Conservation (phyloP, 2,113 vertebrate genomes). For the Hippolais icterina region DNA sequence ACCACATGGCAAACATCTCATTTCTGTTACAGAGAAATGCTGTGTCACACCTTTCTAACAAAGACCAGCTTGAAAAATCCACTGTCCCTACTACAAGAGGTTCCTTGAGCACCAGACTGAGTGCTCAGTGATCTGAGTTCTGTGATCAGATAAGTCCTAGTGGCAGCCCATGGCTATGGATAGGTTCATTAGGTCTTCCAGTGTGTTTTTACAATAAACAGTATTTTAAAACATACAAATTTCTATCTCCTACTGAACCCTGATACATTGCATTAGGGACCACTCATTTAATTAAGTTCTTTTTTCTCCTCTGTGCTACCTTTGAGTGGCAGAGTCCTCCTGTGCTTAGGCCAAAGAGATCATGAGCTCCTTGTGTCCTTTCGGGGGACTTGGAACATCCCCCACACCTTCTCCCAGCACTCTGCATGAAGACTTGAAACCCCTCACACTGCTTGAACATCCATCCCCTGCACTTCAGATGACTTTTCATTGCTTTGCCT, state of each 20-base stretch:
- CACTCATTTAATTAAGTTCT: neutral
- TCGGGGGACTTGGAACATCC: neutral
- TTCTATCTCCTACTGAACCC: neutral
- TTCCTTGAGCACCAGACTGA: neutral
- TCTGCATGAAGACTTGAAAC: neutral
- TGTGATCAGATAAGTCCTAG: neutral
- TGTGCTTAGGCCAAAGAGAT: neutral
- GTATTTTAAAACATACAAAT: neutral
- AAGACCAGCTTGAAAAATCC: neutral
- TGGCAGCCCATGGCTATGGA: neutral
- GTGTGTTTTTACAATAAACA: neutral
- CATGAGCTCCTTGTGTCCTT: rapidly evolving
- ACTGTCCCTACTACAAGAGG: neutral
- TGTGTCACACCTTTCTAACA: neutral
- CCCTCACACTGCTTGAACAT: neutral
- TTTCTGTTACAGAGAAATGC: neutral
- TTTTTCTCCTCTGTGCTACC: neutral
- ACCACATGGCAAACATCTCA: too few relatives aligned
- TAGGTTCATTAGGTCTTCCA: neutral
- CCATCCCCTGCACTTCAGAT: neutral
- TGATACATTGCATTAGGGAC: neutral
- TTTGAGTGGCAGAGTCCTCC: neutral
- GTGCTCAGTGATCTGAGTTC: neutral
- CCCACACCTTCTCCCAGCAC: neutral
- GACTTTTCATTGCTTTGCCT: neutral